A percentile compares a stretch with the other conserved stretches of the same genome.
Conservation (phyloP, 1,140 invertebrate genomes). For the Heliconius eleuchia region DNA sequence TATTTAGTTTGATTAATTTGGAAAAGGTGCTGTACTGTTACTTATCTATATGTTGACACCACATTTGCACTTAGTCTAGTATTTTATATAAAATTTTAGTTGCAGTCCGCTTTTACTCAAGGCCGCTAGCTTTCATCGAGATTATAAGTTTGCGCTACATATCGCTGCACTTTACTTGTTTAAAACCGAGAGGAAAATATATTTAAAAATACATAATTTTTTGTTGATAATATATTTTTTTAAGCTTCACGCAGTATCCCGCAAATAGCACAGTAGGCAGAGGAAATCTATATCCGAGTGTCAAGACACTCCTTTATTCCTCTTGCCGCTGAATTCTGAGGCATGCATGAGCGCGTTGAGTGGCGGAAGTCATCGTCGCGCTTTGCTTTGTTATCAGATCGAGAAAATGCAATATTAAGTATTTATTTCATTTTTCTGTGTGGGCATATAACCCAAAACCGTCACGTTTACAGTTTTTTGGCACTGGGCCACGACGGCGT, state of each 20-base stretch:
- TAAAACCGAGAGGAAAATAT: background rate
- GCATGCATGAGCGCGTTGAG: no score
- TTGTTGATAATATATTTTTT: background rate
- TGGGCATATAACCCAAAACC: no score
- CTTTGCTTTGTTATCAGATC: background rate
- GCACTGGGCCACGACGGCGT: no score
- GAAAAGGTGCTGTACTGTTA: background rate
- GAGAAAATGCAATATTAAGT: no score
- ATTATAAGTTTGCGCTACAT: slow-evolving; percentile 12
- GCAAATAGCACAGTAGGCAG: no score
- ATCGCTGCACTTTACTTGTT: slow-evolving; percentile 4
- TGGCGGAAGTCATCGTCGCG: no score
- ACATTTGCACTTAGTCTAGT: background rate
- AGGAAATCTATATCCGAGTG: no score
- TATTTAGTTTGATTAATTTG: slow-evolving; percentile 2
- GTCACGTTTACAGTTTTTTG: no score
- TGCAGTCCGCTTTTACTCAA: background rate
- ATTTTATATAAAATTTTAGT: slow-evolving; percentile 13
- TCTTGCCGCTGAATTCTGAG: no score
- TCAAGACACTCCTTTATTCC: no score
- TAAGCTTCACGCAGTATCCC: no score
- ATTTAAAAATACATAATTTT: slow-evolving; percentile 19
- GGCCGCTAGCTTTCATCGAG: slow-evolving; percentile 4
- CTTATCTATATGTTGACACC: background rate
- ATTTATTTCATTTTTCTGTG: no score